phyloP scores from a whole-genome alignment of 2,888 invertebrate genomes.

The Volucella inanis region DNA sequence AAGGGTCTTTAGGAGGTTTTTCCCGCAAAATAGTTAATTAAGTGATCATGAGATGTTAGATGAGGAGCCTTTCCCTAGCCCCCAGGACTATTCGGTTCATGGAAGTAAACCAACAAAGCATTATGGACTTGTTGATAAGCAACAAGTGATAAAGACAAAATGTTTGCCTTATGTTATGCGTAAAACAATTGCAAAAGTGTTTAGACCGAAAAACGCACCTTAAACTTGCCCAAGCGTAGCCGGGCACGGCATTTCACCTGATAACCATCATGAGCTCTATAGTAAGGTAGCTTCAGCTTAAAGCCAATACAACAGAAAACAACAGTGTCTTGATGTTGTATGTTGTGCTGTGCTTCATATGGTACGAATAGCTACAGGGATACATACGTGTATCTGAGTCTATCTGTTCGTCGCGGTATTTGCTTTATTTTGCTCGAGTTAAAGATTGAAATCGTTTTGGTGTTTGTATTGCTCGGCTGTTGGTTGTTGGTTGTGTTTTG shows the following conservation, averaged over 20 bases:
- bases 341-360: slow-evolving; percentile 3
- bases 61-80: slow-evolving; percentile 9
- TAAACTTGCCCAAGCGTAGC: slow-evolving; percentile 34
- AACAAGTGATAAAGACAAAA: slow-evolving; percentile 53
- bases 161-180: slow-evolving; percentile 35
- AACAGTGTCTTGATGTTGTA: neutral
- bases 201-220: too few relatives aligned
- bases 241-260: slow-evolving; percentile 8
- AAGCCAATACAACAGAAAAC: slow-evolving; percentile 33
- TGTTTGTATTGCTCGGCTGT: slow-evolving; percentile 10
- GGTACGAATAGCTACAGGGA: neutral
- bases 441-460: slow-evolving; percentile 48
- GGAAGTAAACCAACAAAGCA: slow-evolving; percentile 30
- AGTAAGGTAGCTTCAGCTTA: slow-evolving; percentile 56
- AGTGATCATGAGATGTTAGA: slow-evolving; percentile 70
- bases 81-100: too few relatives aligned
- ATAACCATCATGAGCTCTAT: slow-evolving; percentile 52
- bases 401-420: slow-evolving; percentile 13
- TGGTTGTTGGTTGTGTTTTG: too few relatives aligned
- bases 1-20: neutral
- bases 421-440: slow-evolving; percentile 33
- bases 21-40: slow-evolving; percentile 54
- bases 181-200: slow-evolving; percentile 36
- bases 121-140: slow-evolving; percentile 65
- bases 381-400: neutral